A percentile compares a stretch with the other conserved stretches of the same genome.
phyloP scores from a whole-genome alignment of 2,797 vertebrate species.

The Enteromius paludinosus region DNA sequence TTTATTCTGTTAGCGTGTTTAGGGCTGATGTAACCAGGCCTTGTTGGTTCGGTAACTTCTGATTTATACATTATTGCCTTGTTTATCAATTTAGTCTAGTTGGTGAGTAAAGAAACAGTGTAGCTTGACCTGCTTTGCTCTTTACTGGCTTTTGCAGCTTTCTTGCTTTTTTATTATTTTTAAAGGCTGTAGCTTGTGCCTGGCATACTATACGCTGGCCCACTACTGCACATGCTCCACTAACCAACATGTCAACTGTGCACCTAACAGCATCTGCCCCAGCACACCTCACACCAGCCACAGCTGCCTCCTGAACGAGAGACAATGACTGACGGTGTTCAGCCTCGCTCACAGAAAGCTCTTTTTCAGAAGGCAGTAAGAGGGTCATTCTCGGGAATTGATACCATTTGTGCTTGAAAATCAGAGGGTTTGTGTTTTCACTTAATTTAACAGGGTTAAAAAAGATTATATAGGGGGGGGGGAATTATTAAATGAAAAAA shows the following conservation, averaged over 20 bases:
- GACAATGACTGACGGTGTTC: neutral
- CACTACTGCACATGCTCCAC: neutral
- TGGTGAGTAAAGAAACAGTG: neutral
- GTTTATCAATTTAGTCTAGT: conserved; percentile 1
- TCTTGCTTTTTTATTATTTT: neutral
- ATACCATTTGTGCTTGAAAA: conserved; percentile 6
- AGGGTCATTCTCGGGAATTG: neutral
- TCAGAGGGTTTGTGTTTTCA: neutral
- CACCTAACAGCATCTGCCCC: conserved; percentile 21
- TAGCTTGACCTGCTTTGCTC: conserved; percentile 6
- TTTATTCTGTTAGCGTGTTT: conserved; percentile 9
- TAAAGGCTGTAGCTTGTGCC: conserved; percentile 8
- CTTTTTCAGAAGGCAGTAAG: conserved; percentile 68
- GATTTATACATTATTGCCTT: conserved; percentile 10
- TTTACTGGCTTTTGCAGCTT: neutral
- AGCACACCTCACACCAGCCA: neutral
- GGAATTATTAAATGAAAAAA: no score
- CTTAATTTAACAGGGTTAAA: neutral
- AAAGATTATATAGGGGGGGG: neutral
- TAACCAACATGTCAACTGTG: conserved; percentile 10
- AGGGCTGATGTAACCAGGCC: neutral
- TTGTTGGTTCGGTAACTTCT: conserved; percentile 12
- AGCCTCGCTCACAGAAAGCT: neutral
- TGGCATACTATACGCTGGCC: neutral
- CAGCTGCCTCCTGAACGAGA: conserved; percentile 36